These are phyloP conservation scores for Eidolon helvum DNA, from an alignment of 2,113 vertebrate species.

Conservation along the genomic window DNA sequence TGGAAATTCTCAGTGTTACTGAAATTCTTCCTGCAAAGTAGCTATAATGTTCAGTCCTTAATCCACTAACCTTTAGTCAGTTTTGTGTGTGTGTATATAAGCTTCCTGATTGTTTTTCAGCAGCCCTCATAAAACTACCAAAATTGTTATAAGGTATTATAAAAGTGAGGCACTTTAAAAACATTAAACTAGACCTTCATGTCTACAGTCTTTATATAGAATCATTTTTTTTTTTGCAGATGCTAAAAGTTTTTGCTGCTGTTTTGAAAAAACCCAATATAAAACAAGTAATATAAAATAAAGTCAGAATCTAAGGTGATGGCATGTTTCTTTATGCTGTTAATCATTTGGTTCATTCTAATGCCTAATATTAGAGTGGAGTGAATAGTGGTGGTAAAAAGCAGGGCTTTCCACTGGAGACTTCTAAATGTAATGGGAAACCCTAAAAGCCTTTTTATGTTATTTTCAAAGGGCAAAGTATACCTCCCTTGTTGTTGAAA, in stretches of 20 bases:
- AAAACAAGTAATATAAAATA: constrained; percentile 4
- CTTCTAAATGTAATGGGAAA: background rate
- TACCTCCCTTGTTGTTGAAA: background rate
- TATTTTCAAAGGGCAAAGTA: background rate
- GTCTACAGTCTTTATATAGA: background rate
- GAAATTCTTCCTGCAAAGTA: background rate
- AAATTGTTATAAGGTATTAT: background rate
- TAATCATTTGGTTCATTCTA: constrained; percentile 1
- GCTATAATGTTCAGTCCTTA: background rate
- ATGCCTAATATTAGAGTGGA: background rate
- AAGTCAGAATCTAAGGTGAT: background rate
- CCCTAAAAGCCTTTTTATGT: background rate
- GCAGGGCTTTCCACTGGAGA: background rate
- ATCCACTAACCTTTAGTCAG: background rate
- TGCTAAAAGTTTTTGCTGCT: background rate
- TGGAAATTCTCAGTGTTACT: background rate
- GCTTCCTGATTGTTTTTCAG: background rate
- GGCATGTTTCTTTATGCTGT: background rate
- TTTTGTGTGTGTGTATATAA: background rate
- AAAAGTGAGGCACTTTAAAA: constrained; percentile 26
- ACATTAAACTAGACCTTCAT: background rate
- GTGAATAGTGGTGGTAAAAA: background rate
- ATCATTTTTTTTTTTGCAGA: background rate
- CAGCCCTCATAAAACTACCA: background rate
- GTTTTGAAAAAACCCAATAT: constrained; percentile 25